Evolutionary conservation across 2,113 vertebrate genomes (phyloP).

Genomic region (Thamnaconus septentrionalis): DNA sequence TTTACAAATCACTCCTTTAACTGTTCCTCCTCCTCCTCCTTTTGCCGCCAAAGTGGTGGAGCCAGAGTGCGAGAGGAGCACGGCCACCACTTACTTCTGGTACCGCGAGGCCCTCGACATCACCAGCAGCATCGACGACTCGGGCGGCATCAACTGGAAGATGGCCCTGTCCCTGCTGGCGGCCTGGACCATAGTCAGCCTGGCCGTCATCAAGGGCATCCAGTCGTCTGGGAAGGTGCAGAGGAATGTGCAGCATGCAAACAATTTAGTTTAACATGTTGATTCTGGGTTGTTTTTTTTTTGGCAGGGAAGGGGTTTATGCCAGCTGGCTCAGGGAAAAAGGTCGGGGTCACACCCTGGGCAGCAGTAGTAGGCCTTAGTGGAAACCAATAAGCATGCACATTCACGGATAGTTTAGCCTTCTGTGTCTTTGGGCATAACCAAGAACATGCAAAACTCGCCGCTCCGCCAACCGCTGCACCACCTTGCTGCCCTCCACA

Average conservation of each 20-base stretch:
- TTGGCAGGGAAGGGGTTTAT: slow-evolving; percentile 31
- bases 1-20: no score
- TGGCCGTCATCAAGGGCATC: slow-evolving; percentile 97
- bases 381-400: no score
- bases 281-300: no score
- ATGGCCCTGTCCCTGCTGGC: slow-evolving; percentile 91
- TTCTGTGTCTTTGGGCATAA: no score
- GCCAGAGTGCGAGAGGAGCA: slow-evolving; percentile 94
- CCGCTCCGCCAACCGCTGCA: no score
- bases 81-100: slow-evolving; percentile 98
- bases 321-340: no score
- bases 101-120: slow-evolving; percentile 94
- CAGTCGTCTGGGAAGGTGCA: slow-evolving; percentile 96
- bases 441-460: no score
- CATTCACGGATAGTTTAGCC: no score
- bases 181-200: slow-evolving; percentile 92
- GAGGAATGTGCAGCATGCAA: background rate
- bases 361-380: no score
- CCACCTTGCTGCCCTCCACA: no score
- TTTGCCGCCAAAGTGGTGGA: slow-evolving; percentile 79
- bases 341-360: no score
- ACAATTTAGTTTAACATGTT: background rate
- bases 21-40: background rate
- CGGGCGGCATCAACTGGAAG: slow-evolving; percentile 94
- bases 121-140: slow-evolving; percentile 91